Conservation (phyloP, 2,888 invertebrate species). For the Torymus tubicola region DNA sequence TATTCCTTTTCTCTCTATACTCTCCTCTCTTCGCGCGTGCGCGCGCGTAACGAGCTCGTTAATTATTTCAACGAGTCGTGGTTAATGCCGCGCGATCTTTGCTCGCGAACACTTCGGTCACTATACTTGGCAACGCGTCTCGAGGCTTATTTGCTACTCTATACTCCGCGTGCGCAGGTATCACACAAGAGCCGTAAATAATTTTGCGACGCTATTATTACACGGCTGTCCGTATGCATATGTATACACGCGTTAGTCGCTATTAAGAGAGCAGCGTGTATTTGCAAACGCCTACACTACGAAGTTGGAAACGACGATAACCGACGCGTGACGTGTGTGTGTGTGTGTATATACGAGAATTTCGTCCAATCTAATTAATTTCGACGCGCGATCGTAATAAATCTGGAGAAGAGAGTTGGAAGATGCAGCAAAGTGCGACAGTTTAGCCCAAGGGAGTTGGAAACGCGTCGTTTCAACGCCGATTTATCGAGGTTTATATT, state of each 20-base stretch:
- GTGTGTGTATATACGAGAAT: not conserved
- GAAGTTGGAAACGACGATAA: constrained; percentile 59
- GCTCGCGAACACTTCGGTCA: constrained; percentile 58
- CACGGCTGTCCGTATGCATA: constrained; percentile 21
- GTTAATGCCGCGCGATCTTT: constrained; percentile 62
- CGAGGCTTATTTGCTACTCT: too few relatives aligned
- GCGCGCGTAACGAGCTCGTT: constrained; percentile 70
- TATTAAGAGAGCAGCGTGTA: constrained; percentile 28
- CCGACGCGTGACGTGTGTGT: constrained; percentile 58
- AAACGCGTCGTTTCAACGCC: constrained; percentile 52
- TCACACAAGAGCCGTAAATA: constrained; percentile 69
- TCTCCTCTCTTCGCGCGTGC: not conserved
- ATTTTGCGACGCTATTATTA: constrained; percentile 67
- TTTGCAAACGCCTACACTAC: constrained; percentile 36
- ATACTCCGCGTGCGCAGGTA: constrained; percentile 7
- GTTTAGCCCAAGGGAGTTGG: too few relatives aligned
- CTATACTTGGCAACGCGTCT: too few relatives aligned
- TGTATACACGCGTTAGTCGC: not conserved
- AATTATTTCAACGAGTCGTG: constrained; percentile 74
- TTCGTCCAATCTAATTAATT: constrained; percentile 65
- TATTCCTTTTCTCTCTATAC: too few relatives aligned
- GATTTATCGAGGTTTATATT: constrained; percentile 58
- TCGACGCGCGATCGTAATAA: constrained; percentile 56
- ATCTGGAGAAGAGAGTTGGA: constrained; percentile 41
- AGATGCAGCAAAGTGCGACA: not conserved